A percentile compares a stretch with the other conserved stretches of the same genome.
Conservation (phyloP, 1,140 invertebrate genomes). For the Megalonaias nervosa region DNA sequence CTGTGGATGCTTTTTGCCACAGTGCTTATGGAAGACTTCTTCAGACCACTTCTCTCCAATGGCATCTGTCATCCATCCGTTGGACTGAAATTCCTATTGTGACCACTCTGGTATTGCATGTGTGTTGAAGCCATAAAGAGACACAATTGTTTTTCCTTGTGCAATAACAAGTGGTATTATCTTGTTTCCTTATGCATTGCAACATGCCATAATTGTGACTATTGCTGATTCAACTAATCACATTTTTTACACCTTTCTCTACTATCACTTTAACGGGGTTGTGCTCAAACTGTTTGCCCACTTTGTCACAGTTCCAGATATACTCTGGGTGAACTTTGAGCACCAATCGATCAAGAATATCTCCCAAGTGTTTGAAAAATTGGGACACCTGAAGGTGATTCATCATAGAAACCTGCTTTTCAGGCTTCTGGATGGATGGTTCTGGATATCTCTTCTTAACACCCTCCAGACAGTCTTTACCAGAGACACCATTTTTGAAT, state of each 20-base stretch:
- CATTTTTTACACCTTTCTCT: too few species aligned
- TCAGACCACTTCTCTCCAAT: slow-evolving; percentile 36
- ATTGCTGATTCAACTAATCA: too few species aligned
- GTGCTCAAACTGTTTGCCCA: slow-evolving; percentile 14
- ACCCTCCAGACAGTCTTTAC: slow-evolving; percentile 38
- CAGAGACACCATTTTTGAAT: slow-evolving; percentile 27
- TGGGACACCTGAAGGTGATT: slow-evolving; percentile 24
- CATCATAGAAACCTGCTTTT: slow-evolving; percentile 35
- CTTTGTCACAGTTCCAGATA: slow-evolving; percentile 20
- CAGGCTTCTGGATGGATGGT: slow-evolving; percentile 28
- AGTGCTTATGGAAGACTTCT: slow-evolving; percentile 28
- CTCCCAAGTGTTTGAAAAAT: slow-evolving; percentile 27
- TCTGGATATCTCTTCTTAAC: slow-evolving; percentile 30
- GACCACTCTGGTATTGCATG: slow-evolving; percentile 7
- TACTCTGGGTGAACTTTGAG: background rate
- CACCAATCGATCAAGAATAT: background rate
- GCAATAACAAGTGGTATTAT: slow-evolving; percentile 34
- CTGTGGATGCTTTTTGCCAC: slow-evolving; percentile 33
- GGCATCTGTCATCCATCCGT: slow-evolving; percentile 36
- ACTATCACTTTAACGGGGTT: background rate
- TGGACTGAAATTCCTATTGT: slow-evolving; percentile 28
- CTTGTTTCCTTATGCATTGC: background rate
- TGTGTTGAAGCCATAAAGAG: slow-evolving; percentile 23
- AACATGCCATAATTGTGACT: too few species aligned
- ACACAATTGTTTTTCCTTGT: slow-evolving; percentile 31